Conservation (phyloP, 2,797 vertebrate species). For the Vireo griseus region DNA sequence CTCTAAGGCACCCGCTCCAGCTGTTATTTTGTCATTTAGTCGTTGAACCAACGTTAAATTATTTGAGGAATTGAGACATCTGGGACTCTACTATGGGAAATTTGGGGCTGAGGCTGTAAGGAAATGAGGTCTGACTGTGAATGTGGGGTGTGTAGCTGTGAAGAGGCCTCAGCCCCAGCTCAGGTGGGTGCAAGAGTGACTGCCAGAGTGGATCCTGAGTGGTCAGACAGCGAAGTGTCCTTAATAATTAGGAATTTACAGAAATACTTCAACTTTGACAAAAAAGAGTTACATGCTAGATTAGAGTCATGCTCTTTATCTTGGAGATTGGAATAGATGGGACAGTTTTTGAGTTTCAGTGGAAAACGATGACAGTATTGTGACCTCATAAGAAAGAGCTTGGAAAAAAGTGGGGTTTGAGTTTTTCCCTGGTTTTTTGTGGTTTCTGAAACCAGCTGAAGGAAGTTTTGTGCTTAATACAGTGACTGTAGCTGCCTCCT, state of each 20-base stretch:
- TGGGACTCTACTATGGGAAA: not conserved
- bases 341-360: not conserved
- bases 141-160: not conserved
- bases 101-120: not conserved
- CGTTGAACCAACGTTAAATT: not conserved
- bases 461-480: not conserved
- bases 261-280: not conserved
- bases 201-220: not conserved
- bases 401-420: not conserved
- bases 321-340: not conserved
- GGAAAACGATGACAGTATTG: not conserved
- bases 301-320: not conserved
- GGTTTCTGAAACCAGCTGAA: not conserved
- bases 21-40: not conserved
- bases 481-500: not conserved
- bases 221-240: not conserved
- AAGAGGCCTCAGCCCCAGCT: fast-evolving
- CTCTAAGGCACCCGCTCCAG: not conserved
- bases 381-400: not conserved
- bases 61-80: not conserved
- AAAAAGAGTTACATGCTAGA: not conserved
- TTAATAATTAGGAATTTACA: not conserved
- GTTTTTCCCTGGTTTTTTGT: not conserved
- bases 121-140: fast-evolving
- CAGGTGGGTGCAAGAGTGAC: not conserved